Base-by-base conservation (phyloP, 2,113 vertebrate genomes). In the Mus spicilegus region DNA sequence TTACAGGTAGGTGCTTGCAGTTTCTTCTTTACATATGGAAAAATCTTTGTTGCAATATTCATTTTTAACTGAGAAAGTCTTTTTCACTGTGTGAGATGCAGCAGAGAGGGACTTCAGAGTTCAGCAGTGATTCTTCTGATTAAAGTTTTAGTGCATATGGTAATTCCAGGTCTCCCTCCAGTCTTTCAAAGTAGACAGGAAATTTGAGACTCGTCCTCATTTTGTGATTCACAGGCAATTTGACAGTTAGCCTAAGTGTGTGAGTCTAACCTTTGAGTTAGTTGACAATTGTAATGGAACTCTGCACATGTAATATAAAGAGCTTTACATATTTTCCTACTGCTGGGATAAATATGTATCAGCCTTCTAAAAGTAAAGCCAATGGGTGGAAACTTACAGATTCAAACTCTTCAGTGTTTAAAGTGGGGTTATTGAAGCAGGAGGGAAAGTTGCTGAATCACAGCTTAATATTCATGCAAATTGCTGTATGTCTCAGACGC, bases 371-470 rank as follows among this genome's bases (percentile, higher is more conserved):
- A 97, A 97, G 96, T 85, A 94, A 96, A 97, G 95, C 92, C 39
- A 85, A n/a, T 24, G 86, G 46, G 75, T 95, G 87, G 87, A 92
- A 97, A 77, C 95, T 63, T 78, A 87, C 87, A 77, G 91, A 72
- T 93, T 97, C 92, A 94, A 95, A 88, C 67, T 94, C 82, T 87
- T 81, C 39, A 90, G 72, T 97, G 92, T 97, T 98, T 97, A 94
- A 81, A 69, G 96, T 96, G 89, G 36, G 46, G 91, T 88, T 90
- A 97, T 96, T 94, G 24, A 97, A 82, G 54, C 91, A 87, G 94
- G 67, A 94, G 97, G 89, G 95, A 98, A 98, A 98, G 95, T 92
- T 98, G 98, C 98, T 98, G 98, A 98, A 97, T 98, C 97, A 97
- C 97, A 98, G 95, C 98, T 98, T 96, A 69, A 97, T 98, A 97